A percentile compares a stretch with the other conserved stretches of the same genome.
phyloP scores from a whole-genome alignment of 2,113 vertebrate species.

The Crotalus tigris region DNA sequence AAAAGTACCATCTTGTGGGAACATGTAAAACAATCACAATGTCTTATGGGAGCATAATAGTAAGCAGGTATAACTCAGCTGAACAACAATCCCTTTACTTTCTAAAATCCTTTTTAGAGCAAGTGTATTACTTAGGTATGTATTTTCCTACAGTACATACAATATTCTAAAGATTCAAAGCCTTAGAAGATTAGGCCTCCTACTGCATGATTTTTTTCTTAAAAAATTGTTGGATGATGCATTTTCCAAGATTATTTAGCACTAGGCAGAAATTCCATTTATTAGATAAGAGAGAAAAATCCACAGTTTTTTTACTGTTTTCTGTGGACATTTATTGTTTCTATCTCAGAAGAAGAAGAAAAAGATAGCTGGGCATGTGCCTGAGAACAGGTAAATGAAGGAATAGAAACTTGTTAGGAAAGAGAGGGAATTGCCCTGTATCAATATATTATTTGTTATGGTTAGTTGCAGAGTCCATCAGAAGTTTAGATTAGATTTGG shows the following conservation, averaged over 20 bases:
- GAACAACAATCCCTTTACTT: neutral
- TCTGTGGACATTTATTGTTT: neutral
- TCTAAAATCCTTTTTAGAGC: neutral
- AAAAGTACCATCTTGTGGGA: conserved; percentile 3
- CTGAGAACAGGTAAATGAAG: neutral
- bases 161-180: neutral
- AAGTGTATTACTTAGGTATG: neutral
- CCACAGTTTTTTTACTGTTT: neutral
- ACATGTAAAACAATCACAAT: neutral
- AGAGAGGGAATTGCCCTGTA: neutral
- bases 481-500: neutral
- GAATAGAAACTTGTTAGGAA: neutral
- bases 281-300: neutral
- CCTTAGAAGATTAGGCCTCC: neutral
- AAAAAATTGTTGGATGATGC: neutral
- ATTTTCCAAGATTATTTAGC: neutral
- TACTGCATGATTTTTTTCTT: neutral
- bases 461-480: neutral
- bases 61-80: neutral
- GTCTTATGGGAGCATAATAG: neutral
- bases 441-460: neutral
- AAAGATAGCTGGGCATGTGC: neutral
- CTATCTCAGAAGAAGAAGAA: neutral
- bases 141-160: neutral
- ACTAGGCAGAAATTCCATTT: neutral